A percentile compares a stretch with the other conserved stretches of the same genome.
These are phyloP conservation scores for Pogonomyrmex californicus DNA, from an alignment of 1,140 invertebrate species.

Conservation along the genomic window DNA sequence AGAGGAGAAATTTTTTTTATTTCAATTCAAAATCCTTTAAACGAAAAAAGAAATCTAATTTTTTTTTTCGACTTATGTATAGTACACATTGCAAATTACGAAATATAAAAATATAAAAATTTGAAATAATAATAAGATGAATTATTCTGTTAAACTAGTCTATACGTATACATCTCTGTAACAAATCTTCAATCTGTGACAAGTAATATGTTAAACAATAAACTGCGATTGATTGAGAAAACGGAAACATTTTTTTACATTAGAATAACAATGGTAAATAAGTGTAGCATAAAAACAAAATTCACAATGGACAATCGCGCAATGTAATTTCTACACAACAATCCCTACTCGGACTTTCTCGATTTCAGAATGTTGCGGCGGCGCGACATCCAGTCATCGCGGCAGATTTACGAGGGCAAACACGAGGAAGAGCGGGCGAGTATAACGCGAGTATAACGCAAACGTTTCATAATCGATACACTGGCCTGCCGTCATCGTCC, in stretches of 20 bases:
- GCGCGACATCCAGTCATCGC: slow-evolving; percentile 51
- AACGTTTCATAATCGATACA: slow-evolving; percentile 44
- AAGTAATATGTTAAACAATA: too few species aligned
- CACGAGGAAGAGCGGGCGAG: slow-evolving; percentile 52
- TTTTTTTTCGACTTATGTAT: not conserved
- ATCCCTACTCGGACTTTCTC: not conserved
- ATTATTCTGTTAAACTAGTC: too few species aligned
- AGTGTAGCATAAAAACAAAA: not conserved
- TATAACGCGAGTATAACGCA: not conserved
- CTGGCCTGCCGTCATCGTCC: slow-evolving; percentile 58
- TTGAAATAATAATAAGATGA: not conserved
- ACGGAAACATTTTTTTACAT: too few species aligned
- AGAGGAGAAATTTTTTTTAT: not conserved
- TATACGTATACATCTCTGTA: too few species aligned
- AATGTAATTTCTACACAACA: not conserved
- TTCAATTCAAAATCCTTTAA: not conserved
- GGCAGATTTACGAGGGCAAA: slow-evolving; percentile 82
- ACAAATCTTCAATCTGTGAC: too few species aligned
- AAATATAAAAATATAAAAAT: not conserved
- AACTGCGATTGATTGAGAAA: too few species aligned
- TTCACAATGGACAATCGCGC: not conserved
- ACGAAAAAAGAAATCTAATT: not conserved
- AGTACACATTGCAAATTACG: not conserved
- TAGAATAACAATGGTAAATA: too few species aligned
- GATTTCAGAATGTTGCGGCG: slow-evolving; percentile 54